Conservation (phyloP, 2,113 vertebrate species). For the Melanostigma gelatinosum region DNA sequence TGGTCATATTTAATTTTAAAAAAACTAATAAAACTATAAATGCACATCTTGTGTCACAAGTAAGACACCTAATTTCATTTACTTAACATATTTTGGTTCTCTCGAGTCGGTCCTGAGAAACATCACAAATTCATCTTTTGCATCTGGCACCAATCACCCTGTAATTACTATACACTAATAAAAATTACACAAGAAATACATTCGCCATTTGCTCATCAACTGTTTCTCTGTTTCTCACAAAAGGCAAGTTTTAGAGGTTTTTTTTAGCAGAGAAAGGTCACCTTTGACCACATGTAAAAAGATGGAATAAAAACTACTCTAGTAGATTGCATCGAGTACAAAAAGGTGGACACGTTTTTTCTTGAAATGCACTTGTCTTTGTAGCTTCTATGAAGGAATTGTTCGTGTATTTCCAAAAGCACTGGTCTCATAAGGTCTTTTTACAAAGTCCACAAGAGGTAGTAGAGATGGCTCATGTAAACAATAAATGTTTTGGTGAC, state of each 20-base stretch:
- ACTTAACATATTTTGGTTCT: conserved; percentile 62
- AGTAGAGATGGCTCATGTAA: conserved; percentile 68
- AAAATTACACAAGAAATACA: conserved; percentile 64
- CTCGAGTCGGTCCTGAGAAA: conserved; percentile 75
- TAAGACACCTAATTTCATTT: conserved; percentile 38
- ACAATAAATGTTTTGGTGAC: conserved; percentile 54
- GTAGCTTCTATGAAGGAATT: conserved; percentile 21
- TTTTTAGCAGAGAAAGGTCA: conserved; percentile 34
- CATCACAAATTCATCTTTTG: conserved; percentile 51
- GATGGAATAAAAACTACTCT: conserved; percentile 51
- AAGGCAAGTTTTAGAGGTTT: conserved; percentile 49
- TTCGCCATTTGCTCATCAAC: conserved; percentile 32
- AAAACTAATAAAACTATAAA: conserved; percentile 26
- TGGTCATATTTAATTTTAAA: conserved; percentile 3
- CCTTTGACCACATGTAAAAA: conserved; percentile 47
- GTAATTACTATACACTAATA: conserved; percentile 33
- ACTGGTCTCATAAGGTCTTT: conserved; percentile 31
- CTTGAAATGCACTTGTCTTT: conserved; percentile 44
- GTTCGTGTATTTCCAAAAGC: conserved; percentile 41
- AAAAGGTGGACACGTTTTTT: conserved; percentile 51
- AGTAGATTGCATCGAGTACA: conserved; percentile 41
- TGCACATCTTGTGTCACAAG: conserved; percentile 34
- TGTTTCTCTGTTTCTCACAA: conserved; percentile 35
- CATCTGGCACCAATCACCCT: conserved; percentile 67
- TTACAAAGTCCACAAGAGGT: conserved; percentile 72